Evolutionary conservation across 2,888 invertebrate species (phyloP).

Genomic region (Drosophila mulleri): DNA sequence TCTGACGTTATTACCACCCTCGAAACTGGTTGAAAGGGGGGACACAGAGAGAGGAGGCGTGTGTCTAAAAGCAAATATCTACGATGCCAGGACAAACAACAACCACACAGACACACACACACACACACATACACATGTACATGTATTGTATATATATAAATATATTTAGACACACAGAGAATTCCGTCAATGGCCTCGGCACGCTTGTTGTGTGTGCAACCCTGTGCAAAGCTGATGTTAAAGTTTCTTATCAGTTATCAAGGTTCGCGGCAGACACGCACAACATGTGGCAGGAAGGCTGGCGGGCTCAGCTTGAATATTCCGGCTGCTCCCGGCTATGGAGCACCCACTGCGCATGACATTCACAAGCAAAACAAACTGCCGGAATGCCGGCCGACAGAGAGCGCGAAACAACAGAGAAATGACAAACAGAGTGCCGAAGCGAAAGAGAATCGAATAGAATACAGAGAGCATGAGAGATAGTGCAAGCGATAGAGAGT

Average conservation of each 20-base stretch:
- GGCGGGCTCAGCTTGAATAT: slow-evolving; percentile 47
- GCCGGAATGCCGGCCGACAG: slow-evolving; percentile 54
- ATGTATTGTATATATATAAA: background rate
- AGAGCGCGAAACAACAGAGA: slow-evolving; percentile 22
- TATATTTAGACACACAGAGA: slow-evolving; percentile 29
- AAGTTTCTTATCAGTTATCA: slow-evolving; percentile 82
- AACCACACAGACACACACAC: slow-evolving; percentile 2
- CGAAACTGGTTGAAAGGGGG: background rate
- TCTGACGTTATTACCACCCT: slow-evolving; percentile 26
- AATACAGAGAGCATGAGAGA: slow-evolving; percentile 3
- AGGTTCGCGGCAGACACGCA: slow-evolving; percentile 68
- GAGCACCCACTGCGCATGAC: slow-evolving; percentile 63
- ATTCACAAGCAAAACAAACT: slow-evolving; percentile 49
- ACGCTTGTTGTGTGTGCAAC: slow-evolving; percentile 57
- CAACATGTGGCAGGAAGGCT: slow-evolving; percentile 80
- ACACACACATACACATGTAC: background rate
- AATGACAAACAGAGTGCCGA: slow-evolving; percentile 4
- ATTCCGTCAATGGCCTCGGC: slow-evolving; percentile 71
- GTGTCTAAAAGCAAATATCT: slow-evolving; percentile 35
- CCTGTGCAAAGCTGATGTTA: slow-evolving; percentile 69
- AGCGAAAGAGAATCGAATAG: slow-evolving; percentile 8
- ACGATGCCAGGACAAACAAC: slow-evolving; percentile 28
- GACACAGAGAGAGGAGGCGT: background rate
- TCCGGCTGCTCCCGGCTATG: slow-evolving; percentile 67
- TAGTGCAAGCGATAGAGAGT: background rate